Conservation (phyloP, 2,888 invertebrate species). For the Eristalinus sepulchralis region DNA sequence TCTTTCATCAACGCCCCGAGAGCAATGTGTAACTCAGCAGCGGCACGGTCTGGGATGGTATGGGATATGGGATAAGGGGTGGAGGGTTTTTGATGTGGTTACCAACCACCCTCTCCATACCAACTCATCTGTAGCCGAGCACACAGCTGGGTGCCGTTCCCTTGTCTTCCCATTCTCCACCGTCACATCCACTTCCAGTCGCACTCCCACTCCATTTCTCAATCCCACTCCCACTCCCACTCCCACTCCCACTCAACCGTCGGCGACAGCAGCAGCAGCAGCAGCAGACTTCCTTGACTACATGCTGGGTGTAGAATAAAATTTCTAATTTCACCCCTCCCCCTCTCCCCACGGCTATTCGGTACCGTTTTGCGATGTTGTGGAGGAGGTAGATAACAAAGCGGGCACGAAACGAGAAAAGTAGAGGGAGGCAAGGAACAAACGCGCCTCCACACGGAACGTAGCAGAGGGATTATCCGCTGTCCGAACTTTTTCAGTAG, state of each 20-base stretch:
- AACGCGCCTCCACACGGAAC: slow-evolving; percentile 42
- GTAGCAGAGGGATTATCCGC: slow-evolving; percentile 69
- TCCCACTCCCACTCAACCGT: neutral
- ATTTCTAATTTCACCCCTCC: slow-evolving; percentile 58
- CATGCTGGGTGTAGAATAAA: slow-evolving; percentile 63
- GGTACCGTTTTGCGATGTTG: slow-evolving; percentile 32
- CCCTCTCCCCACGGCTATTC: slow-evolving; percentile 22
- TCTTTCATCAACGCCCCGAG: slow-evolving; percentile 53
- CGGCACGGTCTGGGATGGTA: slow-evolving; percentile 11
- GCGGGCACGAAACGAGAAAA: neutral
- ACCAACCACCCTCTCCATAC: slow-evolving; percentile 29
- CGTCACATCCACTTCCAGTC: too few relatives aligned
- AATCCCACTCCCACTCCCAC: neutral
- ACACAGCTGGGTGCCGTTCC: slow-evolving; percentile 11
- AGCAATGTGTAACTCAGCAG: slow-evolving; percentile 22
- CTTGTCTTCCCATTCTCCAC: neutral
- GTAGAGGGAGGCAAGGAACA: neutral
- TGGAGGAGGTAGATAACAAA: slow-evolving; percentile 63
- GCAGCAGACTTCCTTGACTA: slow-evolving; percentile 38
- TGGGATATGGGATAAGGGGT: neutral
- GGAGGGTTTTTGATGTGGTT: slow-evolving; percentile 47
- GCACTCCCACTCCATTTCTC: too few relatives aligned
- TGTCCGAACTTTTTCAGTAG: slow-evolving; percentile 68
- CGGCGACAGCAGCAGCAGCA: neutral
- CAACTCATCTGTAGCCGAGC: slow-evolving; percentile 4